Percentiles rank a stretch among this genome's conserved stretches.
Evolutionary conservation across 2,797 vertebrate genomes (phyloP).

Genomic region (Anguilla megastoma): DNA sequence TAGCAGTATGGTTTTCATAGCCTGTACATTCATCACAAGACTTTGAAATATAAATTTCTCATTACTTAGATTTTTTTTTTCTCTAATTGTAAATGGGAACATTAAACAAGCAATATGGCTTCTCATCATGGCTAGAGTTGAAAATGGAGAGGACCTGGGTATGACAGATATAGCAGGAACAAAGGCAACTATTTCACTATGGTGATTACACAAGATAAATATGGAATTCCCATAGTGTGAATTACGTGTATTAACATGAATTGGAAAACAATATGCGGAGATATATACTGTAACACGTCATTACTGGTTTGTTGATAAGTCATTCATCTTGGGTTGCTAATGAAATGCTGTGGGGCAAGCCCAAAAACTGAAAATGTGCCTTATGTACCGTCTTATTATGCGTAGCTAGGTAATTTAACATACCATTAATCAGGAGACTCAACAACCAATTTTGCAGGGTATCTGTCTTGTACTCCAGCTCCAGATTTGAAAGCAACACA

Average conservation of each 20-base stretch:
- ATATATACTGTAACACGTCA: not conserved
- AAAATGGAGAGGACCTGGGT: not conserved
- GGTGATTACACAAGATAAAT: not conserved
- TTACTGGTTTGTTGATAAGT: slow-evolving; percentile 9
- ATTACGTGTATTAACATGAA: not conserved
- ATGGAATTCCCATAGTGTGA: not conserved
- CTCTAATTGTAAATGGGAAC: not conserved
- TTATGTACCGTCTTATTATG: not conserved
- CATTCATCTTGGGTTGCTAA: not conserved
- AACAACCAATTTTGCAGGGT: not conserved
- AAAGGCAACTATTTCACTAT: not conserved
- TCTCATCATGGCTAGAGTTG: not conserved
- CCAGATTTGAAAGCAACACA: slow-evolving; percentile 9
- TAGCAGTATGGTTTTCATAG: not conserved
- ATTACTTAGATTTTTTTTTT: not conserved
- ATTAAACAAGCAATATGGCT: not conserved
- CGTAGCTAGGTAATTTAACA: not conserved
- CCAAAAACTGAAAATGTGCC: not conserved
- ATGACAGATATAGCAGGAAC: not conserved
- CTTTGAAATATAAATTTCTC: not conserved
- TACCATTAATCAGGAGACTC: slow-evolving; percentile 4
- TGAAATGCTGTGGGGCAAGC: not conserved
- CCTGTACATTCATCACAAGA: not conserved
- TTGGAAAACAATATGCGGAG: not conserved
- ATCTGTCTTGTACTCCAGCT: not conserved